Base-by-base conservation (phyloP, 2,888 invertebrate genomes). In the Cotesia congregata region DNA sequence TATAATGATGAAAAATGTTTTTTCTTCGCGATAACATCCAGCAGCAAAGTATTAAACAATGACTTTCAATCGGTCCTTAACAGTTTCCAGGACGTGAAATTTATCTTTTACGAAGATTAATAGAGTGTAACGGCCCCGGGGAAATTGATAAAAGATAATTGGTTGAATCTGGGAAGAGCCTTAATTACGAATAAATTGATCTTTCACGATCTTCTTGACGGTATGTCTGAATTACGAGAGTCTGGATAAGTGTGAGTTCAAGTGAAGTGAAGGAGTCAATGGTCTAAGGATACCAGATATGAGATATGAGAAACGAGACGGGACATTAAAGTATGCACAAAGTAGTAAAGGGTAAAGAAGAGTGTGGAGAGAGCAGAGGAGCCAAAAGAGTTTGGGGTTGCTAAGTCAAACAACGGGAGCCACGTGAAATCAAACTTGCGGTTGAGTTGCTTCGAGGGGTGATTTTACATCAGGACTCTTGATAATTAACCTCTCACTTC, bases 151-250 rank as follows among this genome's bases (percentile, higher is more conserved):
- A 71, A 70, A 70, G 65, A 65, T 65, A 65, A 65, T 65, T 65
- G 20, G 65, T 65, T 7, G 65, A 65, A 30, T 12, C 30, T 17
- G 41, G 69, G 69, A 20, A 50, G 50, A 62, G 69, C 69, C 64
- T 75, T 75, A 75, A 75, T 75, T 69, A 70, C 69, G 75, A 75
- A 75, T 75, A 70, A 75, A 64, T 75, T 75, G 69, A 75, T 75
- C 73, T 73, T 67, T 67, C 67, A 73, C 62, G 15, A 71, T 71
- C 39, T 71, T 39, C 61, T 62, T 71, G 61, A 71, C 71, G 17
- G 71, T 38, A 71, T 39, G 38, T 71, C 61, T 60, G 61, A 39
- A 20, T 71, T 39, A 38, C 61, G 41, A n/a, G 17, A 61, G 60
- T 38, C 38, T 50, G 50, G 50, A 0, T 50, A 50, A 12, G 50